phyloP scores from a whole-genome alignment of 2,888 invertebrate species.

The Nycteola revayana region DNA sequence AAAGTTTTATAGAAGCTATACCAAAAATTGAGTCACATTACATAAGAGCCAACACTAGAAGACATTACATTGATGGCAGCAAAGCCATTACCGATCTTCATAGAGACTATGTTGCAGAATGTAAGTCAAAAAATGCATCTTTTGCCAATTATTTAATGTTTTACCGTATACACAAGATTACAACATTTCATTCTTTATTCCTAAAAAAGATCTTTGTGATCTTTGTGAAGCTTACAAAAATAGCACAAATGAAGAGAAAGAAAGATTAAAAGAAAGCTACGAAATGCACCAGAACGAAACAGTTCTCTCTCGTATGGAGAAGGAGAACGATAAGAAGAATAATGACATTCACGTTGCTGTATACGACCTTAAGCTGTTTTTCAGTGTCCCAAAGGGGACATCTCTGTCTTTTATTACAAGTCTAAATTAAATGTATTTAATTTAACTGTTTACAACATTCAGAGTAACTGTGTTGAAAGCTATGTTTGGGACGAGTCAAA shows the following conservation, averaged over 20 bases:
- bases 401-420: constrained; percentile 28
- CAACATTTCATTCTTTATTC: constrained; percentile 24
- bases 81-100: constrained; percentile 22
- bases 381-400: constrained; percentile 14
- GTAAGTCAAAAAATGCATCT: constrained; percentile 9
- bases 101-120: constrained; percentile 23
- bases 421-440: constrained; percentile 31
- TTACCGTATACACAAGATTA: constrained; percentile 25
- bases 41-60: constrained; percentile 15
- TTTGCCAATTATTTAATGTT: constrained; percentile 17
- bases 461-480: constrained; percentile 24
- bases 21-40: constrained; percentile 19
- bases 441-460: constrained; percentile 33
- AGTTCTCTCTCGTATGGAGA: constrained; percentile 8
- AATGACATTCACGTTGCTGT: constrained; percentile 8
- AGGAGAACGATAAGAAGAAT: constrained; percentile 12
- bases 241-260: constrained; percentile 10
- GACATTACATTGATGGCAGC: constrained; percentile 20
- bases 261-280: constrained; percentile 6
- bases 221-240: constrained; percentile 22
- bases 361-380: constrained; percentile 2
- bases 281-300: constrained; percentile 9
- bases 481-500: constrained; percentile 42
- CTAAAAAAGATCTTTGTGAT: constrained; percentile 28
- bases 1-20: constrained; percentile 10